Conservation (phyloP, 2,797 vertebrate species). For the Picus viridis region DNA sequence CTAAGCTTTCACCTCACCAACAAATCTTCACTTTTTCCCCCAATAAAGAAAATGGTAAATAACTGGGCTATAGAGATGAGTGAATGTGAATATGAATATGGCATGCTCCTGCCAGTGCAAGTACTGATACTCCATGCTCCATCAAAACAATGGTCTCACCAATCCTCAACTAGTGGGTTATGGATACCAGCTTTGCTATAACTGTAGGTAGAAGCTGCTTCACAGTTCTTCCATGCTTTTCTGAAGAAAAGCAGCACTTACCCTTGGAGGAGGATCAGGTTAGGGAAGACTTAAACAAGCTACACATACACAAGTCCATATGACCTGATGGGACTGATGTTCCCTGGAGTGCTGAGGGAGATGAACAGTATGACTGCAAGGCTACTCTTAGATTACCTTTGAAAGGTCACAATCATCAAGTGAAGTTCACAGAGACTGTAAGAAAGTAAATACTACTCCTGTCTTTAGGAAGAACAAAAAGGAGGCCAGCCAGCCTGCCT, state of each 20-base stretch:
- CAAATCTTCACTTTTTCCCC: background rate
- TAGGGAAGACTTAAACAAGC: background rate
- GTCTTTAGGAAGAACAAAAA: background rate
- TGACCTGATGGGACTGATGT: background rate
- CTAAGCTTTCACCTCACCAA: background rate
- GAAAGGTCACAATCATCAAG: background rate
- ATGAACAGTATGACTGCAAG: background rate
- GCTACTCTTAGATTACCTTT: background rate
- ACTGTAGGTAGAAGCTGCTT: background rate
- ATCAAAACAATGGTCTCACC: background rate
- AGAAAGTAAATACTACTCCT: background rate
- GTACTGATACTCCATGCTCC: background rate
- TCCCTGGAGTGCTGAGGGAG: background rate
- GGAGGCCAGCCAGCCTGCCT: background rate
- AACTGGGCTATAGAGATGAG: background rate
- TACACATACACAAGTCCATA: background rate
- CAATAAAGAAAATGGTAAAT: background rate
- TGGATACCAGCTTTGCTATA: background rate
- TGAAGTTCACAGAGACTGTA: background rate
- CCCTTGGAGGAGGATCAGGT: background rate
- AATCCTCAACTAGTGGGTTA: background rate
- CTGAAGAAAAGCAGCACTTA: background rate
- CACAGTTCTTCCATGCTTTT: background rate
- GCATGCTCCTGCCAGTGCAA: background rate
- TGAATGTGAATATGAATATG: accelerated